These are phyloP conservation scores for Pristionchus pacificus DNA, from an alignment of 1,140 invertebrate species.

Conservation along the genomic window DNA sequence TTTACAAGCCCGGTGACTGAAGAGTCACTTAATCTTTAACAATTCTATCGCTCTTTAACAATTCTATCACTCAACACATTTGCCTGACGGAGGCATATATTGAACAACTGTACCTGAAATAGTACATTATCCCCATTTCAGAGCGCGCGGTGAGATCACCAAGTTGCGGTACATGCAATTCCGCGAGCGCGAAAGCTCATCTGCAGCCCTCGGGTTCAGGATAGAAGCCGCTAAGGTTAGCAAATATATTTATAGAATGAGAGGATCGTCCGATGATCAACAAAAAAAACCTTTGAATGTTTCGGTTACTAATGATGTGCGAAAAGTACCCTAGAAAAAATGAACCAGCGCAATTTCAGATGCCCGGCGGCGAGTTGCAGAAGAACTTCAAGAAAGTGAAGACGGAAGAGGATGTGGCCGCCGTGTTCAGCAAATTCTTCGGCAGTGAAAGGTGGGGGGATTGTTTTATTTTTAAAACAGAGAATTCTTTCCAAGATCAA, in stretches of 20 bases:
- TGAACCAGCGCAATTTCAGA: slow-evolving; percentile 59
- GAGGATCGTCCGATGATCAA: too few species aligned
- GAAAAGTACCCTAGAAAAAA: too few species aligned
- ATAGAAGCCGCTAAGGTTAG: slow-evolving; percentile 86
- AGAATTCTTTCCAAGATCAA: too few species aligned
- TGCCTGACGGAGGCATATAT: too few species aligned
- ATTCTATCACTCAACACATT: too few species aligned
- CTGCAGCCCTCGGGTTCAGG: slow-evolving; percentile 85
- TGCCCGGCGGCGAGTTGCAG: slow-evolving; percentile 76
- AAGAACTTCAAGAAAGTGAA: slow-evolving; percentile 96
- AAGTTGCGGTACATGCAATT: slow-evolving; percentile 64
- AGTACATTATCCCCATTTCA: too few species aligned
- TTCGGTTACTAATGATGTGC: slow-evolving; percentile 14
- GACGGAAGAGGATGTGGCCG: slow-evolving; percentile 75
- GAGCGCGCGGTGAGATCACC: slow-evolving; percentile 72
- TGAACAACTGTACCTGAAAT: too few species aligned
- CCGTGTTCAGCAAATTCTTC: slow-evolving; percentile 77
- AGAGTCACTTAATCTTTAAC: too few species aligned
- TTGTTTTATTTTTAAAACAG: too few species aligned
- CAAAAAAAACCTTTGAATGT: too few species aligned
- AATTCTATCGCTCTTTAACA: too few species aligned
- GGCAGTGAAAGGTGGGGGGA: slow-evolving; percentile 54
- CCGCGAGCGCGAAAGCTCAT: slow-evolving; percentile 93
- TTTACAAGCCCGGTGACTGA: too few species aligned
- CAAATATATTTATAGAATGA: neutral